These are phyloP conservation scores for Drosophila busckii DNA, from an alignment of 1,140 invertebrate genomes.

Conservation along the genomic window DNA sequence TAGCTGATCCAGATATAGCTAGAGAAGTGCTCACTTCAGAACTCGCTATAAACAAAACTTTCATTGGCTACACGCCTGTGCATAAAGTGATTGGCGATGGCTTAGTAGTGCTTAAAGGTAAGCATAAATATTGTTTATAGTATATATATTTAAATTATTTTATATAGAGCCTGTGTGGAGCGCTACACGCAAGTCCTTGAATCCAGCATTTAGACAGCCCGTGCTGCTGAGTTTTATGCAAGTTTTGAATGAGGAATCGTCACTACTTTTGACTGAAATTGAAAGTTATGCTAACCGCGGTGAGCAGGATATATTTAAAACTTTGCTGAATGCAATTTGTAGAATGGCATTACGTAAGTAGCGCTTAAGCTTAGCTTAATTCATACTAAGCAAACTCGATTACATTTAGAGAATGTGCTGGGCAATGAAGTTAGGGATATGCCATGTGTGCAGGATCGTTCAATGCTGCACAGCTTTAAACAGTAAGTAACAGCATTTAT, in stretches of 20 bases:
- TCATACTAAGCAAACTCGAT: too few relatives aligned
- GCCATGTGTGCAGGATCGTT: too few relatives aligned
- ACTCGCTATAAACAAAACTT: conserved; percentile 29
- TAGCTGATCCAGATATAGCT: conserved; percentile 36
- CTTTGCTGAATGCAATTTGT: too few relatives aligned
- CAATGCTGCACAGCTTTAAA: too few relatives aligned
- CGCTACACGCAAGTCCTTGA: conserved; percentile 44
- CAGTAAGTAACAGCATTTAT: neutral
- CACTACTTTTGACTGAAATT: conserved; percentile 20
- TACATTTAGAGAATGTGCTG: too few relatives aligned
- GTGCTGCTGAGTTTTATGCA: conserved; percentile 49
- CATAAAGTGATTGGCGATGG: conserved; percentile 29
- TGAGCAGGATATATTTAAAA: conserved; percentile 1
- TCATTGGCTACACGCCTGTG: conserved; percentile 9
- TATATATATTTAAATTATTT: neutral
- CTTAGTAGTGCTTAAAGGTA: conserved; percentile 39
- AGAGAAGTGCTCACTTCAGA: conserved; percentile 42
- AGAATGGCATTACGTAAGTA: too few relatives aligned
- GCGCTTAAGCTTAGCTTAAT: too few relatives aligned
- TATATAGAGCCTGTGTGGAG: conserved; percentile 43
- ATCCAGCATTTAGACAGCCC: conserved; percentile 45
- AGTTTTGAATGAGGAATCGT: conserved; percentile 46
- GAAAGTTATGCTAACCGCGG: conserved; percentile 16
- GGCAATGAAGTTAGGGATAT: too few relatives aligned
- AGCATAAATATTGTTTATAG: neutral